Evolutionary conservation across 1,140 invertebrate species (phyloP), one percentile per base, ranked within the genome.

Genomic region (Solen grandis): DNA sequence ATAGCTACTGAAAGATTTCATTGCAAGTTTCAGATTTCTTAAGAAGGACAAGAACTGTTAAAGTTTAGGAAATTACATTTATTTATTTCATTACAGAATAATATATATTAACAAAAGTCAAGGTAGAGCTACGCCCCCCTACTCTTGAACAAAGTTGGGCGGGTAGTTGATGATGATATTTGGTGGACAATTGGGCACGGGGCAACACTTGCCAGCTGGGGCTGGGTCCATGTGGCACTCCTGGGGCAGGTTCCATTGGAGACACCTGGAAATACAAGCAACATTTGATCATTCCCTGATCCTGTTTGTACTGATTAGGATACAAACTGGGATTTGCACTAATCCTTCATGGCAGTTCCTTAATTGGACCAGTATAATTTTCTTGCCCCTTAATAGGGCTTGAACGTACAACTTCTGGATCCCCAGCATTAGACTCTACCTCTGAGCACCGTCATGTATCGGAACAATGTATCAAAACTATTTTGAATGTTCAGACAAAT

Each of bases 141-240:
- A 77, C 41, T 77, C 59, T 19, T 77, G 74, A 5, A 77, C 50
- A 66, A 36, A 77, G 4, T 57, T 57, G 14, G 54, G 65, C 22
- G 76, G 76, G 50, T 70, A 79, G 16, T 68, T 36, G 35, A 79
- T 35, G 14, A 62, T 35, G 10, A 69, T 50, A 29, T 79, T 69
- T 14, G 36, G 25, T 29, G 76, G 76, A 54, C 76, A 79, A 10
- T 29, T 22, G 4, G 76, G 76, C 27, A 69, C 57, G 22, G 59
- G 54, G 55, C 76, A 79, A 60, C 76, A 79, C 62, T 79, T 79
- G 14, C 76, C 76, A 22, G 74, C 41, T 5, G 76, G 76, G 10
- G 65, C 8, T 60, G 76, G 76, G 10, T 79, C 65, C 29, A 79
- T 25, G 38, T 60, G 66, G 22, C 76, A 79, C 5, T 10, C 36